Evolutionary conservation across 2,113 vertebrate species (phyloP).

Genomic region (Gymnobelideus leadbeateri): DNA sequence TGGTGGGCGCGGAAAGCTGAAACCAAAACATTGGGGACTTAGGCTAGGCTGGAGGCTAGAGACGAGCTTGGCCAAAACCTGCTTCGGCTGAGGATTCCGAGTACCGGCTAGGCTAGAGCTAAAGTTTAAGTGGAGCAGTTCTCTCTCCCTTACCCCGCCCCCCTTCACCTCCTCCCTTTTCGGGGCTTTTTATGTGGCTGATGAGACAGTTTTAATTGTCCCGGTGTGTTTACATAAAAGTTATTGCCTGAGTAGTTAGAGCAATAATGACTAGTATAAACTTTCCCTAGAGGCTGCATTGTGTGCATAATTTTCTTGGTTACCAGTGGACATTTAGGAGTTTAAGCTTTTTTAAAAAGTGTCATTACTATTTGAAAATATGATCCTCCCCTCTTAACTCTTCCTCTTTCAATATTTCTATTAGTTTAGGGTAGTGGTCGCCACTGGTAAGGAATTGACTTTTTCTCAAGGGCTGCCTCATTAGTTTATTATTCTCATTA

Average conservation of each 20-base stretch:
- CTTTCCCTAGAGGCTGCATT: constrained; percentile 49
- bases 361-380: background rate
- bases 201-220: constrained; percentile 52
- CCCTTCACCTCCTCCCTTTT: background rate
- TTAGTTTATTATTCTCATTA: background rate
- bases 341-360: background rate
- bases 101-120: background rate
- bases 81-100: background rate
- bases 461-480: background rate
- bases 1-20: background rate
- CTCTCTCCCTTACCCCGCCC: background rate
- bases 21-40: background rate
- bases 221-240: constrained; percentile 66
- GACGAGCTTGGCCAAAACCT: background rate
- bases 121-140: background rate
- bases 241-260: constrained; percentile 61
- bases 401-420: background rate
- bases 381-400: background rate
- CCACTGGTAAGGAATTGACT: background rate
- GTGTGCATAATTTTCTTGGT: constrained; percentile 40
- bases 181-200: constrained; percentile 24
- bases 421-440: background rate
- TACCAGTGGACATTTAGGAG: constrained; percentile 6
- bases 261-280: constrained; percentile 52
- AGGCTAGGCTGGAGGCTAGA: background rate